These are phyloP conservation scores for Hipposideros armiger DNA, from an alignment of 2,113 vertebrate genomes.

Conservation along the genomic window DNA sequence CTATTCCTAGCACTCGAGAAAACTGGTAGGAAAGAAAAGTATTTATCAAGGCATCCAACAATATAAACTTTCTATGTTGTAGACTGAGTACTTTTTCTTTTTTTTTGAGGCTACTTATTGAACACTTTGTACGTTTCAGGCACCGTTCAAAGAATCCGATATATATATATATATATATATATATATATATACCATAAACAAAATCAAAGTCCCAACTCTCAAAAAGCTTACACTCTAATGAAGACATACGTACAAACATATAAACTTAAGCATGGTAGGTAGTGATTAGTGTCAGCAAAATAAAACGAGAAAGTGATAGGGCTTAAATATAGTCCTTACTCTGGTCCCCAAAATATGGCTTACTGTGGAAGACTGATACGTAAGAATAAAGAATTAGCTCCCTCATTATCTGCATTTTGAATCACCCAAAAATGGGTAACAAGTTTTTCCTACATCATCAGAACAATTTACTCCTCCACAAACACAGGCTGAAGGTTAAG, in stretches of 20 bases:
- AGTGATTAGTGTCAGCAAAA: slow-evolving; percentile 50
- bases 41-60: neutral
- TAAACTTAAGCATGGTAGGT: neutral
- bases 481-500: neutral
- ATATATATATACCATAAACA: neutral
- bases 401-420: slow-evolving; percentile 32
- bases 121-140: neutral
- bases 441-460: slow-evolving; percentile 39
- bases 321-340: slow-evolving; percentile 35
- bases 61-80: neutral
- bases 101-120: slow-evolving; percentile 13
- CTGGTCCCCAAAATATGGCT: slow-evolving; percentile 41
- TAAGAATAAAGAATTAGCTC: slow-evolving; percentile 56
- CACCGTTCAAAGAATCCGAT: neutral
- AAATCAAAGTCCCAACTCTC: slow-evolving; percentile 26
- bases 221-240: slow-evolving; percentile 18
- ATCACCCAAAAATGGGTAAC: slow-evolving; percentile 8
- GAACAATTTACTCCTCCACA: neutral
- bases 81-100: slow-evolving; percentile 20
- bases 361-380: neutral
- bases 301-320: slow-evolving; percentile 43
- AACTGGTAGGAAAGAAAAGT: slow-evolving; percentile 29
- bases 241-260: slow-evolving; percentile 33
- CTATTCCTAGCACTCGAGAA: slow-evolving; percentile 13
- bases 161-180: neutral